A percentile compares a stretch with the other conserved stretches of the same genome.
Evolutionary conservation across 2,113 vertebrate species (phyloP).

Genomic region (Phaethon lepturus): DNA sequence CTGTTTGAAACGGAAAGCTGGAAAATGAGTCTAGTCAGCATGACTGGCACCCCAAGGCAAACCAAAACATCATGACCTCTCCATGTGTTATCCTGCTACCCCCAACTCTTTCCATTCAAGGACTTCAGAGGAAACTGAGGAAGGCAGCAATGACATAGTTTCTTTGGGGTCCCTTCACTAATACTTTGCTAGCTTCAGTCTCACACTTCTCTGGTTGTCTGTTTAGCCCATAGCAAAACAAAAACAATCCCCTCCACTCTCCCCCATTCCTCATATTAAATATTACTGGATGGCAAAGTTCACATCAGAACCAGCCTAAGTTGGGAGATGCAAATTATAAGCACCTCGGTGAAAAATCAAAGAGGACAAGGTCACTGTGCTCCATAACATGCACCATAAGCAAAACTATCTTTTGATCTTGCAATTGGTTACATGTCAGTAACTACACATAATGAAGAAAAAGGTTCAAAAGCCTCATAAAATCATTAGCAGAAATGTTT

Average conservation of each 20-base stretch:
- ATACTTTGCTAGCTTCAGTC: neutral
- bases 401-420: neutral
- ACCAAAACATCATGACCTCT: neutral
- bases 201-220: neutral
- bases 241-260: neutral
- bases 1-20: neutral
- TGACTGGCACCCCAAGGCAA: neutral
- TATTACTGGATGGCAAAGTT: neutral
- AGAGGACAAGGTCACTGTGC: neutral
- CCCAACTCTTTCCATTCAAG: neutral
- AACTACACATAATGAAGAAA: neutral
- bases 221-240: neutral
- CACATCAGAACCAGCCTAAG: fast-evolving
- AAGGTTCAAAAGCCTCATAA: neutral
- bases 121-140: neutral
- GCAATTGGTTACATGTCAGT: neutral
- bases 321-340: neutral
- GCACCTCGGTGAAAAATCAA: neutral
- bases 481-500: neutral
- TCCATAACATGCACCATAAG: neutral
- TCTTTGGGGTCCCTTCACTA: neutral
- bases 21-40: neutral
- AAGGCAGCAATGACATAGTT: neutral
- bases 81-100: neutral
- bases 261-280: neutral